Percentiles rank a stretch among this genome's conserved stretches.
Conservation (phyloP, 2,888 invertebrate genomes). For the Hyalella azteca region DNA sequence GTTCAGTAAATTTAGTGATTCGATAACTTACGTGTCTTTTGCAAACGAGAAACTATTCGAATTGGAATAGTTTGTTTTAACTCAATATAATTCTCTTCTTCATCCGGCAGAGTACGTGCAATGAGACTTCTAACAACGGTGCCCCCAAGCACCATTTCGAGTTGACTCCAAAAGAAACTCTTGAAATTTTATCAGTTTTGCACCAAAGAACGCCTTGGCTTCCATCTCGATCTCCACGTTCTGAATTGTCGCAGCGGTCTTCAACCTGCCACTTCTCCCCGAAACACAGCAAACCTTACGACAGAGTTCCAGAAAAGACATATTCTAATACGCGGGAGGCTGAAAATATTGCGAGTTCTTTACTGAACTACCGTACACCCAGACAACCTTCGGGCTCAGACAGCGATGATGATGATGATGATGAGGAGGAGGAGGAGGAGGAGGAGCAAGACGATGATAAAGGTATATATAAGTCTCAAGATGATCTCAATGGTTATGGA, state of each 20-base stretch:
- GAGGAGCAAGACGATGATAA: background rate
- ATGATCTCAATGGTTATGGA: conserved; percentile 8
- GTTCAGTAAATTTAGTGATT: too few species aligned
- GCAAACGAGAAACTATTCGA: too few species aligned
- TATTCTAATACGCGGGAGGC: background rate
- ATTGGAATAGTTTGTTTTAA: background rate
- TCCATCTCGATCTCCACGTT: conserved; percentile 45
- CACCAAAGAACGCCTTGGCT: conserved; percentile 44
- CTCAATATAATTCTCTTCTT: background rate
- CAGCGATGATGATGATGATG: conserved; percentile 9
- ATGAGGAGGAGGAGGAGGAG: conserved; percentile 12
- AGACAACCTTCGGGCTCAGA: background rate
- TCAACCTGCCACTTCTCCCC: background rate
- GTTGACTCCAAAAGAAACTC: conserved; percentile 54
- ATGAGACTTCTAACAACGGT: background rate
- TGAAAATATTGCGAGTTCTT: background rate
- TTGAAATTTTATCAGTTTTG: conserved; percentile 53
- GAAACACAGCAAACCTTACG: background rate
- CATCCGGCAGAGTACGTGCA: background rate
- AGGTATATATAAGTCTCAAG: background rate
- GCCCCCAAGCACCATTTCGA: conserved; percentile 52
- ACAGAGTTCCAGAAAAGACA: background rate
- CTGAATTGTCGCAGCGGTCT: conserved; percentile 35
- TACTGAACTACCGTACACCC: conserved; percentile 2
- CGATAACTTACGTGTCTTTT: too few species aligned